A percentile compares a stretch with the other conserved stretches of the same genome.
Evolutionary conservation across 2,113 vertebrate genomes (phyloP).

Genomic region (Peromyscus maniculatus): DNA sequence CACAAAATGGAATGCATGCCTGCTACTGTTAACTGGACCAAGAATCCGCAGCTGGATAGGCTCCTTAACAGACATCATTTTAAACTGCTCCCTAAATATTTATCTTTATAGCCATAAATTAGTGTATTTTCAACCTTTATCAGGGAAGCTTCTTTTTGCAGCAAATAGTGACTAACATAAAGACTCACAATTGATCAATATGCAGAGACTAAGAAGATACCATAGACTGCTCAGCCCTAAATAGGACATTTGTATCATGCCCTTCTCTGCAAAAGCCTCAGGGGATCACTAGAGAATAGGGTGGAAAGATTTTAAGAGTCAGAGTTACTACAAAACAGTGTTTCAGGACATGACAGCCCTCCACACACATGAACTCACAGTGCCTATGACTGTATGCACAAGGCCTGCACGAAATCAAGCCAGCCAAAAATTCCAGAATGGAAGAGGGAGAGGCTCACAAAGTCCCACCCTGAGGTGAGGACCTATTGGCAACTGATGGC

Average conservation of each 20-base stretch:
- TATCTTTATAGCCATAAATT: background rate
- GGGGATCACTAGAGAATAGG: background rate
- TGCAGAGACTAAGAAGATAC: background rate
- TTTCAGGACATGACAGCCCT: background rate
- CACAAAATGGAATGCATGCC: background rate
- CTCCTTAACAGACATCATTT: background rate
- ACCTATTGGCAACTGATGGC: background rate
- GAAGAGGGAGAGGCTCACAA: background rate
- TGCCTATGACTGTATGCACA: background rate
- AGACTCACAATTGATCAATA: background rate
- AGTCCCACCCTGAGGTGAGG: background rate
- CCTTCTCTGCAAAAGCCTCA: background rate
- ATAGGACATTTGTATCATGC: background rate
- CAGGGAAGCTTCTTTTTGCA: background rate
- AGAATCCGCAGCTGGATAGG: background rate
- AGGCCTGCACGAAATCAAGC: background rate
- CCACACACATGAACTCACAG: background rate
- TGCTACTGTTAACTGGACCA: background rate
- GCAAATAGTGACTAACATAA: background rate
- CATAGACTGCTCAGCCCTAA: background rate
- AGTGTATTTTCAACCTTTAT: background rate
- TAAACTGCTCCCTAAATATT: background rate
- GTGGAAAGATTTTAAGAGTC: background rate
- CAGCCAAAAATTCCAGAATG: background rate
- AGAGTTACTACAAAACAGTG: background rate